Conservation (phyloP, 2,888 invertebrate genomes). For the Drosophila koepferae region DNA sequence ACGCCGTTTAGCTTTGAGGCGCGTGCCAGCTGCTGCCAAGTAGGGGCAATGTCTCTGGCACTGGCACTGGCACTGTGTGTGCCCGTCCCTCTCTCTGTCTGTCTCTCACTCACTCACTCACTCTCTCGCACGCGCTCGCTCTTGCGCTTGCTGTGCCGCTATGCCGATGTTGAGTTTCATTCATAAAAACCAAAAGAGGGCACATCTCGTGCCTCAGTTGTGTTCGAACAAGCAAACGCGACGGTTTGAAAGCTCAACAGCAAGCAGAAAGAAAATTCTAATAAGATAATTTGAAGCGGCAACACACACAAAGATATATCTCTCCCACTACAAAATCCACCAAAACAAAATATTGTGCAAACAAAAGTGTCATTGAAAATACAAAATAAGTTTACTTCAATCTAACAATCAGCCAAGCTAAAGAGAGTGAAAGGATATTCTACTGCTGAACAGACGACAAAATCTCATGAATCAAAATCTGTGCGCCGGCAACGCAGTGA, state of each 20-base stretch:
- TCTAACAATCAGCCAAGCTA: constrained; percentile 3
- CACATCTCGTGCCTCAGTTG: constrained; percentile 86
- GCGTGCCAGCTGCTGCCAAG: constrained; percentile 69
- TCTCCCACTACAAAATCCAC: background rate
- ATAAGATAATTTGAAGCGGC: constrained; percentile 29
- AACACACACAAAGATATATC: constrained; percentile 20
- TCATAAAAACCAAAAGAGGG: constrained; percentile 86
- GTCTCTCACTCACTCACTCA: constrained; percentile 1
- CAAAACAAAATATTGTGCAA: constrained; percentile 37
- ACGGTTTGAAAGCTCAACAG: constrained; percentile 80
- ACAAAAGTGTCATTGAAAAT: constrained; percentile 34
- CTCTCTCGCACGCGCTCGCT: constrained; percentile 8
- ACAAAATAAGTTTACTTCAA: constrained; percentile 6
- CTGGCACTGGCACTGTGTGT: constrained; percentile 21
- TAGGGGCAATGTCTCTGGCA: constrained; percentile 62
- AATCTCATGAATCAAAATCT: constrained; percentile 54
- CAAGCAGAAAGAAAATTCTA: constrained; percentile 40
- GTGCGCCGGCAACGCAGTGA: constrained; percentile 29
- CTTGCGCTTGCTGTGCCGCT: constrained; percentile 8
- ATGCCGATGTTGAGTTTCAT: constrained; percentile 83
- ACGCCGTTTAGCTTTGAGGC: constrained; percentile 56
- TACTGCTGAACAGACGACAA: constrained; percentile 22
- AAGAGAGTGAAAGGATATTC: constrained; percentile 56
- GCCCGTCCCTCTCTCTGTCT: constrained; percentile 13
- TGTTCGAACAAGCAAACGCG: constrained; percentile 86